Percentiles rank a stretch among this genome's conserved stretches.
These are phyloP conservation scores for Xyliphius kryptos DNA, from an alignment of 2,113 vertebrate species.

Conservation along the genomic window DNA sequence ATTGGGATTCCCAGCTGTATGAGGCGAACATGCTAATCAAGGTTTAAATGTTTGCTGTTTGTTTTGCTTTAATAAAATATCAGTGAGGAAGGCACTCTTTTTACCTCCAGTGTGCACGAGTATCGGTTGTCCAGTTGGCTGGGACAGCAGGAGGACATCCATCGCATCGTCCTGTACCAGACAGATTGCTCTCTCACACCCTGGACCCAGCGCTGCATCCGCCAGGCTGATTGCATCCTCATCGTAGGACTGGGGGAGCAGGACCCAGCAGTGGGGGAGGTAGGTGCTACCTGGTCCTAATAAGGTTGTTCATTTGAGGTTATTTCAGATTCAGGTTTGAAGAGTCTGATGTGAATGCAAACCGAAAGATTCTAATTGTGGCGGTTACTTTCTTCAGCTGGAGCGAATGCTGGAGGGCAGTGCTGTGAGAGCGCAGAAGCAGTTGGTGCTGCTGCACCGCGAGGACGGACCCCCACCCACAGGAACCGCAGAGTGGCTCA, in stretches of 20 bases:
- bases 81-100: no score
- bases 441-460: slow-evolving; percentile 79
- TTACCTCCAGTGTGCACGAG: slow-evolving; percentile 73
- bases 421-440: slow-evolving; percentile 86
- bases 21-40: no score
- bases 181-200: slow-evolving; percentile 81
- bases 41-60: no score
- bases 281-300: no score
- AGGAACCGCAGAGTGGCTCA: slow-evolving; percentile 87
- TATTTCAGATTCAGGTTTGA: no score
- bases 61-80: no score
- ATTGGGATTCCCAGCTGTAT: no score
- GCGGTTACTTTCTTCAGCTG: slow-evolving; percentile 65
- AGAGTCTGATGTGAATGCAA: no score
- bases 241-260: slow-evolving; percentile 90
- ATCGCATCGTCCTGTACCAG: slow-evolving; percentile 92
- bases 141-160: slow-evolving; percentile 91
- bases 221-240: slow-evolving; percentile 91
- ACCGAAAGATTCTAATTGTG: no score
- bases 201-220: slow-evolving; percentile 92
- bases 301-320: no score
- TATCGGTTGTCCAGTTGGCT: slow-evolving; percentile 94
- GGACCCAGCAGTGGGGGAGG: slow-evolving; percentile 87
- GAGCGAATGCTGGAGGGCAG: slow-evolving; percentile 88
- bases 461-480: slow-evolving; percentile 80